These are phyloP conservation scores for Oscarella lobularis DNA, from an alignment of 37 sponge, comb jelly and placozoan species.

Conservation along the genomic window DNA sequence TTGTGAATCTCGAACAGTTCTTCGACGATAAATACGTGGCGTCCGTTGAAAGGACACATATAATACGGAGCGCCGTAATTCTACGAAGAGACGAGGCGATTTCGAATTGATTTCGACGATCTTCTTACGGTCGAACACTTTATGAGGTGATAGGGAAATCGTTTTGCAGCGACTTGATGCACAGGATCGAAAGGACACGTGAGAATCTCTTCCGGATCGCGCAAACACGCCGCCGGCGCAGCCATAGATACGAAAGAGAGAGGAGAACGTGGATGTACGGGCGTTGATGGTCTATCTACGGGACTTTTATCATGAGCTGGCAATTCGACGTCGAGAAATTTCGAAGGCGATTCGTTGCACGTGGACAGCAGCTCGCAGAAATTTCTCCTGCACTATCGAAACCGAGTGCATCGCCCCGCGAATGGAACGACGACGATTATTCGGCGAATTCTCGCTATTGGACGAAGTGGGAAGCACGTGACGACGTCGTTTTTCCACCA, in stretches of 20 bases:
- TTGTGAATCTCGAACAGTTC: not conserved
- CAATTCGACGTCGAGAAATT: too few species aligned
- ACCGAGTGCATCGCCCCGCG: not conserved
- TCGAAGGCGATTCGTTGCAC: too few species aligned
- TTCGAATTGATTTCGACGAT: not conserved
- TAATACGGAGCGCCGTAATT: not conserved
- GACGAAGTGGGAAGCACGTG: too few species aligned
- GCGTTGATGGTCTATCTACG: too few species aligned
- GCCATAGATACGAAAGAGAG: too few species aligned
- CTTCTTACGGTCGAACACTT: conserved; percentile 59
- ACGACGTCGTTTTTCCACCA: too few species aligned
- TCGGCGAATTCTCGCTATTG: too few species aligned
- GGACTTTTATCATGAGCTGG: too few species aligned
- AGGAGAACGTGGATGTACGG: too few species aligned
- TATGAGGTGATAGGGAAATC: conserved; percentile 70
- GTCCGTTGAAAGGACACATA: conserved; percentile 52
- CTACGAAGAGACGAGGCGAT: not conserved
- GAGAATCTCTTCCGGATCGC: conserved; percentile 57
- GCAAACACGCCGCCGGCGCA: too few species aligned
- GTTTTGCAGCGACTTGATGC: conserved; percentile 46
- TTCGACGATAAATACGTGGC: conserved; percentile 18
- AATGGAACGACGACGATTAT: not conserved
- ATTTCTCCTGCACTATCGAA: not conserved
- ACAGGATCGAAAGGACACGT: conserved; percentile 80
- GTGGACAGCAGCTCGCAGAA: not conserved